Conservation (phyloP, 2,113 vertebrate genomes). For the Tetrax tetrax region DNA sequence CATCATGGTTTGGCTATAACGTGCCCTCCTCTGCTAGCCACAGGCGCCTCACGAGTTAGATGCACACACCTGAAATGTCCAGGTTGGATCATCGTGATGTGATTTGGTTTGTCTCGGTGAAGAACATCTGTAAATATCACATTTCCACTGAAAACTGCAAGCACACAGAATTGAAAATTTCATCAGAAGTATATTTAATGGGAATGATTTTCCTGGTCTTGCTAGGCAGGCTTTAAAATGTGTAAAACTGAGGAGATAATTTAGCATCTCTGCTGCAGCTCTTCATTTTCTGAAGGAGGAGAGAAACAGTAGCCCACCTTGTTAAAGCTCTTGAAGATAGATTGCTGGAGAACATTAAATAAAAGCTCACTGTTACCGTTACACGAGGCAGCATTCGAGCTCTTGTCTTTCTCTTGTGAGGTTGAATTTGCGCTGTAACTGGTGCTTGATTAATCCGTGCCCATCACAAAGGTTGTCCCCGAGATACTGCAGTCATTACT, state of each 20-base stretch:
- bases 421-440: not conserved
- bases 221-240: not conserved
- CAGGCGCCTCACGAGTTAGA: too few species aligned
- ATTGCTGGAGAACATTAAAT: constrained; percentile 21
- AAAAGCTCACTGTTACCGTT: not conserved
- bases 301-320: not conserved
- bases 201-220: not conserved
- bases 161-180: not conserved
- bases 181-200: not conserved
- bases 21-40: not conserved
- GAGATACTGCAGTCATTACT: not conserved
- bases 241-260: not conserved
- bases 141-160: not conserved
- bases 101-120: not conserved
- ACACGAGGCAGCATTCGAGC: not conserved
- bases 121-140: not conserved
- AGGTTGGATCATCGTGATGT: not conserved
- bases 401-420: not conserved
- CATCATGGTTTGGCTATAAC: not conserved
- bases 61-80: not conserved
- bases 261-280: not conserved
- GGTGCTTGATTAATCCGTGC: constrained; percentile 10
- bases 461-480: constrained; percentile 10
- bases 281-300: not conserved
- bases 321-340: not conserved